phyloP scores from a whole-genome alignment of 2,113 vertebrate species.

The Pterophyllum scalare region DNA sequence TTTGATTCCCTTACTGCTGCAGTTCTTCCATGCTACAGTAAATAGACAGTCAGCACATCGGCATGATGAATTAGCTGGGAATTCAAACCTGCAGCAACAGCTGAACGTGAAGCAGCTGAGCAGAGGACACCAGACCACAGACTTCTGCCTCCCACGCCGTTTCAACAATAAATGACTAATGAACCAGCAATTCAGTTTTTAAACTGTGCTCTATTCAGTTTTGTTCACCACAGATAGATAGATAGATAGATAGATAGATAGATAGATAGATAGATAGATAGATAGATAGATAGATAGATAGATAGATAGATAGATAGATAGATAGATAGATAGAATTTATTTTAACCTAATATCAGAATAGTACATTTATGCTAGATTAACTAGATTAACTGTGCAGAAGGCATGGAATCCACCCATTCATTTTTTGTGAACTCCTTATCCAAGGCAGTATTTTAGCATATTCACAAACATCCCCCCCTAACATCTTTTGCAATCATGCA shows the following conservation, averaged over 20 bases:
- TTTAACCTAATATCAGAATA: not conserved
- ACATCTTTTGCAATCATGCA: not conserved
- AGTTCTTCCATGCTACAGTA: slow-evolving; percentile 45
- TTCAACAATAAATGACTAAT: not conserved
- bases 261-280: too few species aligned
- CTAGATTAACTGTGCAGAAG: not conserved
- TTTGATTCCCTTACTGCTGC: slow-evolving; percentile 70
- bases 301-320: too few species aligned
- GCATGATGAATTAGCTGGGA: slow-evolving; percentile 63
- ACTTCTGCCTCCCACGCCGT: slow-evolving; percentile 22
- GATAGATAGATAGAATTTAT: too few species aligned
- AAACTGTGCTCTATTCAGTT: not conserved
- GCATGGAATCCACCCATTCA: not conserved
- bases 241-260: too few species aligned
- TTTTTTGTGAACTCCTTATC: not conserved
- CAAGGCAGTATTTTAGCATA: not conserved
- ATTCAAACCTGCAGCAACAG: slow-evolving; percentile 60
- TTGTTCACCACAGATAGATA: not conserved
- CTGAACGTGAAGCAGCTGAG: slow-evolving; percentile 46
- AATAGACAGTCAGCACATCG: slow-evolving; percentile 70
- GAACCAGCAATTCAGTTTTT: not conserved
- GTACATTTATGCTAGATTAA: not conserved
- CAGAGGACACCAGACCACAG: slow-evolving; percentile 16
- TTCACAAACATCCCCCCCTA: not conserved
- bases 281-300: too few species aligned